phyloP scores from a whole-genome alignment of 2,888 invertebrate genomes.

The Nymphalis c-album region DNA sequence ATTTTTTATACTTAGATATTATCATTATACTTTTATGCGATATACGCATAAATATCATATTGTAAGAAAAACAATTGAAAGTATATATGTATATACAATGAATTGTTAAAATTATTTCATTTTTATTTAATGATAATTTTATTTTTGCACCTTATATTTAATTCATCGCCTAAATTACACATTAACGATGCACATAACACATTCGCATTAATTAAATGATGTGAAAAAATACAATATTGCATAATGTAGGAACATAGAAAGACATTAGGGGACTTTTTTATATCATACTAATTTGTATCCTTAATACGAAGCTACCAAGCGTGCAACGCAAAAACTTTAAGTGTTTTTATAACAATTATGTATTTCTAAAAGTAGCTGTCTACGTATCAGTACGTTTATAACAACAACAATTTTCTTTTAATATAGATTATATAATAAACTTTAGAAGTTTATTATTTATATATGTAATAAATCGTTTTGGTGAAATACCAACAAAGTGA shows the following conservation, averaged over 20 bases:
- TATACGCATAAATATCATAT: too few relatives aligned
- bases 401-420: too few relatives aligned
- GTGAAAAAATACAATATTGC: slow-evolving; percentile 1
- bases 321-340: slow-evolving; percentile 1
- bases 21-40: too few relatives aligned
- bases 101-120: background rate
- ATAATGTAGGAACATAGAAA: background rate
- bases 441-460: too few relatives aligned
- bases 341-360: background rate
- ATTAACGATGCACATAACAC: background rate
- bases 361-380: slow-evolving; percentile 6
- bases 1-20: too few relatives aligned
- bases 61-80: too few relatives aligned
- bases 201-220: slow-evolving; percentile 8
- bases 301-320: slow-evolving; percentile 7
- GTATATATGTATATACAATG: too few relatives aligned
- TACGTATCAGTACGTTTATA: background rate
- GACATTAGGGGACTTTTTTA: slow-evolving; percentile 12
- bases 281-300: slow-evolving; percentile 4
- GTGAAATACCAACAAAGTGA: too few relatives aligned
- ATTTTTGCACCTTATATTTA: background rate
- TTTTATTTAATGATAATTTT: background rate
- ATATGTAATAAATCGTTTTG: too few relatives aligned
- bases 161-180: background rate
- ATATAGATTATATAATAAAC: too few relatives aligned